Percentiles rank a stretch among this genome's conserved stretches.
phyloP scores from a whole-genome alignment of 2,888 invertebrate genomes.

The Melieria crassipennis region DNA sequence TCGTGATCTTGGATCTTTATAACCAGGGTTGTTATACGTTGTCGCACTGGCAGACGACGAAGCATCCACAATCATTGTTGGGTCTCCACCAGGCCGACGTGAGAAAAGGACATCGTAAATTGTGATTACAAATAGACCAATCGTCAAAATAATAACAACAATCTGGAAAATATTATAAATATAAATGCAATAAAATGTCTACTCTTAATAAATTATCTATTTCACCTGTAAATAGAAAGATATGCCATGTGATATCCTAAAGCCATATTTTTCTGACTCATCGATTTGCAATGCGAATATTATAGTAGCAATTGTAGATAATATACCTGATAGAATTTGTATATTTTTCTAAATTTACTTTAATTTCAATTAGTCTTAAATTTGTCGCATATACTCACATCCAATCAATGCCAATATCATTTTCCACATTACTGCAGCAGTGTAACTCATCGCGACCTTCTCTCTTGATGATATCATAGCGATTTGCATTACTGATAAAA shows the following conservation, averaged over 20 bases:
- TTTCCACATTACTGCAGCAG: conserved; percentile 80
- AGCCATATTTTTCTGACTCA: conserved; percentile 77
- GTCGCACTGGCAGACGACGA: conserved; percentile 72
- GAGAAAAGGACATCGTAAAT: conserved; percentile 84
- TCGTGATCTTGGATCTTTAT: conserved; percentile 75
- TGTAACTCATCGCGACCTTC: conserved; percentile 81
- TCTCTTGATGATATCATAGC: conserved; percentile 89
- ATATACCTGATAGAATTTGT: conserved; percentile 70
- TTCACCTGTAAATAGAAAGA: conserved; percentile 88
- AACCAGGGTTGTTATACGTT: conserved; percentile 88
- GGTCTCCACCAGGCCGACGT: conserved; percentile 81
- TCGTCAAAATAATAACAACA: conserved; percentile 79
- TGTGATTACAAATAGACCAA: conserved; percentile 79
- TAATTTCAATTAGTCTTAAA: background rate
- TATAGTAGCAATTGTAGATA: conserved; percentile 83
- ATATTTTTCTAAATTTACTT: too few species aligned
- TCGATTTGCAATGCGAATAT: conserved; percentile 88
- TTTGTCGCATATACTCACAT: conserved; percentile 70
- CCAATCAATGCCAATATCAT: conserved; percentile 80
- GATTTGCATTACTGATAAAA: conserved; percentile 82
- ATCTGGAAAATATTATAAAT: conserved; percentile 71
- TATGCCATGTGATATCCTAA: conserved; percentile 79
- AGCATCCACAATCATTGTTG: conserved; percentile 72
- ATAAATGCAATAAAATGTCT: background rate
- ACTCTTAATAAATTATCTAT: background rate